Conservation (phyloP, 2,888 invertebrate species). For the Sarcophaga carnaria region DNA sequence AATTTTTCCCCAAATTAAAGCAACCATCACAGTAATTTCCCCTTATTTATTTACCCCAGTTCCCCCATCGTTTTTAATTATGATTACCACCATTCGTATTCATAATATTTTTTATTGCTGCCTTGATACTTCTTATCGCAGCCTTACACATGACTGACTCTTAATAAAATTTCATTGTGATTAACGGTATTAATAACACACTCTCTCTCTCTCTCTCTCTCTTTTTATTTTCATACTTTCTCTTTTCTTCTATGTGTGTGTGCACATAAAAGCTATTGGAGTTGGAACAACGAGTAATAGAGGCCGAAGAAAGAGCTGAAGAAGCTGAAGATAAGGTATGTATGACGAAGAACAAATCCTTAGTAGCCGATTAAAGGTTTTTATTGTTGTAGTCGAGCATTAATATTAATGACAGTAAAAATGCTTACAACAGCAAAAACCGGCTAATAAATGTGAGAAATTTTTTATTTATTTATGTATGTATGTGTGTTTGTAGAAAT, state of each 20-base stretch:
- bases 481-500: not conserved
- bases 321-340: constrained; percentile 97
- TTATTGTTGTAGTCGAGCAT: not conserved
- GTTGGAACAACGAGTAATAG: constrained; percentile 95
- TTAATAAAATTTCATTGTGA: constrained; percentile 32
- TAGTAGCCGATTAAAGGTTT: too few species aligned
- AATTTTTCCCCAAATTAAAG: too few species aligned
- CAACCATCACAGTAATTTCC: too few species aligned
- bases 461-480: too few species aligned
- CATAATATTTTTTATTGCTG: not conserved
- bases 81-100: too few species aligned
- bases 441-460: not conserved
- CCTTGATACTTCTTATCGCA: not conserved
- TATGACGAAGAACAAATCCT: constrained; percentile 10
- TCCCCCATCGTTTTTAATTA: too few species aligned
- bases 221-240: not conserved
- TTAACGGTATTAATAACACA: constrained; percentile 45
- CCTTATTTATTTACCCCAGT: too few species aligned
- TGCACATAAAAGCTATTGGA: constrained; percentile 90
- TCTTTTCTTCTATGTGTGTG: constrained; percentile 32
- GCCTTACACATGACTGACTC: constrained; percentile 57
- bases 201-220: not conserved
- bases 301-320: constrained; percentile 95
- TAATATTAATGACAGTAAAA: constrained; percentile 20
- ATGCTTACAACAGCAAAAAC: not conserved